phyloP scores from a whole-genome alignment of 53 echinoderm and acorn worm species.

The Echinometra lucunter region DNA sequence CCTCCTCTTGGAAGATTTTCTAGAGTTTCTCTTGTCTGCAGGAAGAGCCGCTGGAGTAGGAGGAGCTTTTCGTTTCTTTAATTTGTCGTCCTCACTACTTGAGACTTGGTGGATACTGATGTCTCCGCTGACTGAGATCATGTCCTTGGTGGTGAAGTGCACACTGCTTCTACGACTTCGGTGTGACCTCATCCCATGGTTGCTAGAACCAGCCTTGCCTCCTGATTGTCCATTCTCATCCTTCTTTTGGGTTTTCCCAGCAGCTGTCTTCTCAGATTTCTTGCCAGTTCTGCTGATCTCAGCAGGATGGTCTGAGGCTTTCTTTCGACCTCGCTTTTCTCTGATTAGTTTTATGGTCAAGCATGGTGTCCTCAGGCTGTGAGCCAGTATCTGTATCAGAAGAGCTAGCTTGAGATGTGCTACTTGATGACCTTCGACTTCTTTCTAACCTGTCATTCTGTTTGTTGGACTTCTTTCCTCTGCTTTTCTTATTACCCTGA shows the following conservation, averaged over 20 bases:
- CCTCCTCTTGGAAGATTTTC: not conserved
- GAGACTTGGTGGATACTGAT: constrained; percentile 37
- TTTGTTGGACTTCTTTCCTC: not conserved
- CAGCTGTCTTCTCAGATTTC: not conserved
- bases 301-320: not conserved
- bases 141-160: constrained; percentile 56
- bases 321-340: not conserved
- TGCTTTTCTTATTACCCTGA: not conserved
- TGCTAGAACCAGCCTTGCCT: not conserved
- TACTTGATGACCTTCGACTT: not conserved
- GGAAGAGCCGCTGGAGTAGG: not conserved
- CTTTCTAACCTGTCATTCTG: not conserved
- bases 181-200: not conserved
- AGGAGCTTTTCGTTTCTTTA: not conserved
- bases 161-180: constrained; percentile 55
- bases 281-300: not conserved
- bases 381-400: not conserved
- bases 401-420: not conserved
- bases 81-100: not conserved
- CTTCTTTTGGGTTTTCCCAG: not conserved
- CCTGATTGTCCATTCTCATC: not conserved
- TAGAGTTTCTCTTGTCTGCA: not conserved
- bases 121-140: constrained; percentile 57
- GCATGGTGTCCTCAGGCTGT: not conserved
- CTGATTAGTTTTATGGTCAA: not conserved